phyloP scores from a whole-genome alignment of 2,113 vertebrate species.

The Pao palembangensis region DNA sequence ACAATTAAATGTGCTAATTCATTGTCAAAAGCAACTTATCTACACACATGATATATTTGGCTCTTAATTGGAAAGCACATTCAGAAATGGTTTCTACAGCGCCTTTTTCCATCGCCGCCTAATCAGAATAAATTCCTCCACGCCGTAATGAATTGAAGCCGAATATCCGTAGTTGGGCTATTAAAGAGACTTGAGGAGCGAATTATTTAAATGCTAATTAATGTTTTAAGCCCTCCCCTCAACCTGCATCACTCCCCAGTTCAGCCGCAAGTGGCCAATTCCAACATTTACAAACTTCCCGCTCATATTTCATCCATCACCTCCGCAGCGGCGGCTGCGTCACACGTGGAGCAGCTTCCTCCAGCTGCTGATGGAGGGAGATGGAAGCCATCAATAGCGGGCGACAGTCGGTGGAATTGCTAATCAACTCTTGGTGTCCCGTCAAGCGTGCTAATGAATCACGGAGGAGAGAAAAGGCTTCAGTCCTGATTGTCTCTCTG shows the following conservation, averaged over 20 bases:
- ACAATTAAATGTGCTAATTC: slow-evolving; percentile 74
- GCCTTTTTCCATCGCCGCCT: slow-evolving; percentile 49
- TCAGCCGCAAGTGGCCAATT: slow-evolving; percentile 42
- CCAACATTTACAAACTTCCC: slow-evolving; percentile 45
- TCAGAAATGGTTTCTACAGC: slow-evolving; percentile 56
- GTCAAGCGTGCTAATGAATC: slow-evolving; percentile 32
- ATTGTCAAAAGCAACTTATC: slow-evolving; percentile 74
- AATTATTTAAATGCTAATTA: slow-evolving; percentile 75
- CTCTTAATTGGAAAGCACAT: slow-evolving; percentile 68
- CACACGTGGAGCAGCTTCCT: slow-evolving; percentile 32
- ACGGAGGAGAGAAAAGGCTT: slow-evolving; percentile 20
- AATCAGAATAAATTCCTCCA: slow-evolving; percentile 55
- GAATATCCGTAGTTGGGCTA: slow-evolving; percentile 62
- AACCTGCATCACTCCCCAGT: slow-evolving; percentile 60
- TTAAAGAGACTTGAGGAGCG: slow-evolving; percentile 60
- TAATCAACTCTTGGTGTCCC: slow-evolving; percentile 45
- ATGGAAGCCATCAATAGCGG: slow-evolving; percentile 63
- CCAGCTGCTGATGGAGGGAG: slow-evolving; percentile 33
- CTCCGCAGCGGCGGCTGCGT: slow-evolving; percentile 42
- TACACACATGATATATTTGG: slow-evolving; percentile 70
- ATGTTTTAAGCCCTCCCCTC: slow-evolving; percentile 64
- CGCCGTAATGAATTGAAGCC: slow-evolving; percentile 60
- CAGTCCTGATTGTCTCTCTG: slow-evolving; percentile 8
- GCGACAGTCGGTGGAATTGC: slow-evolving; percentile 55
- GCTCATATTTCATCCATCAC: slow-evolving; percentile 62